A percentile compares a stretch with the other conserved stretches of the same genome.
phyloP scores from a whole-genome alignment of 1,140 invertebrate species.

The Leptinotarsa defecta region DNA sequence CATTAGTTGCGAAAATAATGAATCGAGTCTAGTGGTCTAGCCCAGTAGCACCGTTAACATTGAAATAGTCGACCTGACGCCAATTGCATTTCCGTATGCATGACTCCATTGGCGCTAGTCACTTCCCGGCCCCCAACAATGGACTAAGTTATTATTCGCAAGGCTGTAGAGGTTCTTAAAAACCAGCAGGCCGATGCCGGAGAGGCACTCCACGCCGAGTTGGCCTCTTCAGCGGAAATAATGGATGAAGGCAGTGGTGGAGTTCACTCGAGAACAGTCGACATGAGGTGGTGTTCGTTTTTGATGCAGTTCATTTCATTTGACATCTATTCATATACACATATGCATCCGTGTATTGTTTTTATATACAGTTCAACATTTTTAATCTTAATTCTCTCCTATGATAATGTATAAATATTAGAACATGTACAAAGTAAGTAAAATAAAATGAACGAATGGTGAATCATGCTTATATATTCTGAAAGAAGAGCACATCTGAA shows the following conservation, averaged over 20 bases:
- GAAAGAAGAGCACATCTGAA: no score
- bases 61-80: slow-evolving; percentile 18
- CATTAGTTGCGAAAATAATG: slow-evolving; percentile 21
- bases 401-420: no score
- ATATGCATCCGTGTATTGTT: no score
- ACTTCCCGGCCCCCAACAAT: slow-evolving; percentile 24
- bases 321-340: no score
- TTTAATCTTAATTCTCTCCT: no score
- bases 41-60: not conserved
- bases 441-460: no score
- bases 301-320: no score
- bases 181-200: slow-evolving; percentile 22
- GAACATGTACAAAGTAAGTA: no score
- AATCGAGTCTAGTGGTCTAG: slow-evolving; percentile 20
- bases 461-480: no score
- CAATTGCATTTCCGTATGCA: slow-evolving; percentile 25
- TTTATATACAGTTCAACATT: no score
- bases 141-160: slow-evolving; percentile 22
- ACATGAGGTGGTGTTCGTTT: not conserved
- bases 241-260: slow-evolving; percentile 11
- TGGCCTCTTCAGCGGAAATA: slow-evolving; percentile 17
- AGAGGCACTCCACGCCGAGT: slow-evolving; percentile 22
- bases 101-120: slow-evolving; percentile 26
- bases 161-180: slow-evolving; percentile 20
- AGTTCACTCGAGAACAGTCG: not conserved